Evolutionary conservation across 2,797 vertebrate species (phyloP), one percentile per base, ranked within the genome.

Genomic region (Podarcis siculus): DNA sequence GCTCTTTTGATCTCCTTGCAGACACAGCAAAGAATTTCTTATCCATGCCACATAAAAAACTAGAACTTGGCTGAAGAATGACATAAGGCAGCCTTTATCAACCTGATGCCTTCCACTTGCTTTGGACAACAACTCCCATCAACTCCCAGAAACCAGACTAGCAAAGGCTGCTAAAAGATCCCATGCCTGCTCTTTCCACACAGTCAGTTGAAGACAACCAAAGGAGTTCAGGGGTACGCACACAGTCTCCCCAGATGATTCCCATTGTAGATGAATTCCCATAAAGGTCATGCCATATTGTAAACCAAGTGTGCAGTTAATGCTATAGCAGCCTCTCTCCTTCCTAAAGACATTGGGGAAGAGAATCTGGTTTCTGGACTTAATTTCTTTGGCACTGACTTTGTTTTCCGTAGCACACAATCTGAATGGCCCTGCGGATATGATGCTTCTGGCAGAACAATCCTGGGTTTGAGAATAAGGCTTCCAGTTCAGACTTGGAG

Each of bases 401-500:
- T 45, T 45, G 8, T 82, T 82, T 86, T 55, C 66, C n/a, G 7
- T 71, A 79, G 23, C n/a, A 55, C 21, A 27, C 10, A 17, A n/a
- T 86, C 64, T 75, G 32, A 71, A 72, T 58, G 35, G 27, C 85
- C 66, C 45, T 39, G 86, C 82, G 19, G 69, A 45, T 45, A 66
- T 32, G 8, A 45, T 76, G 17, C 23, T 27, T 37, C 8, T 61
- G 66, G 35, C 37, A 76, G 79, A 87, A 76, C 30, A 82, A 66
- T 83, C 21, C 64, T 72, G 0, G 87, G 42, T 83, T 66, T 79
- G 89, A 3, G 76, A 88, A 25, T 75, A 84, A 87, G 37, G 78
- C 19, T 86, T 35, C 21, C 55, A 87, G 23, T 71, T 71, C 78
- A 89, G 7, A 76, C 25, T 23, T 58, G 15, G 4, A 88, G 75